These are phyloP conservation scores for Pelecanoides urinatrix DNA, from an alignment of 2,113 vertebrate genomes.

Conservation along the genomic window DNA sequence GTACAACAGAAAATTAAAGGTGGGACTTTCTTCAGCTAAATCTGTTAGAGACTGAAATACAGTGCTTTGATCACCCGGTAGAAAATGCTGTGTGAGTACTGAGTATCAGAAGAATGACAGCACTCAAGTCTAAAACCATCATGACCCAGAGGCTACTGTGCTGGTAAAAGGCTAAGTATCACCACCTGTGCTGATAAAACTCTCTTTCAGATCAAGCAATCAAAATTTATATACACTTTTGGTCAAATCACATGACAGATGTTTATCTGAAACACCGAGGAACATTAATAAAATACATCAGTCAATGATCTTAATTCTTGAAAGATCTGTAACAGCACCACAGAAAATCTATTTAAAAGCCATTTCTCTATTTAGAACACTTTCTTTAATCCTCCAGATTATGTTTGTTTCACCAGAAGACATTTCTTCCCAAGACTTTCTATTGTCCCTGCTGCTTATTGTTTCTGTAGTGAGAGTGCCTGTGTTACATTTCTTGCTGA, in stretches of 20 bases:
- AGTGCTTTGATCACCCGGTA: background rate
- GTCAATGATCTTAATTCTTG: background rate
- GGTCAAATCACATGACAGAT: background rate
- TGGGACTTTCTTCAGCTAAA: background rate
- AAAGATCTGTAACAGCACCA: background rate
- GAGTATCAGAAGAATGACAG: background rate
- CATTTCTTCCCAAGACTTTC: background rate
- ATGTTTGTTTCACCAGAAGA: background rate
- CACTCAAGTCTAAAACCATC: background rate
- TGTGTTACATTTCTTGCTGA: slow-evolving; percentile 38
- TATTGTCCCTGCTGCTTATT: slow-evolving; percentile 9
- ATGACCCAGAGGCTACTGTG: background rate
- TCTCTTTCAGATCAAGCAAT: background rate
- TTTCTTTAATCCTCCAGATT: background rate
- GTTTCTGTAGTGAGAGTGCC: background rate
- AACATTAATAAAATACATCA: slow-evolving; percentile 12
- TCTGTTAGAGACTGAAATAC: background rate
- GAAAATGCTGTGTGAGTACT: background rate
- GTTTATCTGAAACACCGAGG: background rate
- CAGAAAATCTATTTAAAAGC: slow-evolving; percentile 5
- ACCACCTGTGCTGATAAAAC: background rate
- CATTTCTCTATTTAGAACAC: background rate
- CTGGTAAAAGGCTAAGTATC: background rate
- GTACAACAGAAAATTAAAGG: background rate
- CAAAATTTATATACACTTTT: background rate